These are phyloP conservation scores for Anneissia japonica DNA, from an alignment of 35 echinoderm and acorn worm species.

Conservation along the genomic window DNA sequence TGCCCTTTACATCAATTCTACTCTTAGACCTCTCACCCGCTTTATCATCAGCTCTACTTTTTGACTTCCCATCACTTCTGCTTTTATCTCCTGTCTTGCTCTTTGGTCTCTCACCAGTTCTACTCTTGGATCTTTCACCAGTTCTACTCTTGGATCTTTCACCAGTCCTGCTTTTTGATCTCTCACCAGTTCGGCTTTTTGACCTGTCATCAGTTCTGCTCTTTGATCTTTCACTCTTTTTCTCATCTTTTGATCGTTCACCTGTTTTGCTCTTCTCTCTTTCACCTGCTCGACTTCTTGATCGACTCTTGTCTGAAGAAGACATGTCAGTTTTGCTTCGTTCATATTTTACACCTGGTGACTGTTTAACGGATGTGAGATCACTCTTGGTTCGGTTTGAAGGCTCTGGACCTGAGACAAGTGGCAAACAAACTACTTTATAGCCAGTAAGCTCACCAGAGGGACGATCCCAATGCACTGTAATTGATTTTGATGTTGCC, in stretches of 20 bases:
- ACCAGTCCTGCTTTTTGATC: not conserved
- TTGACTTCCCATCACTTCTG: not conserved
- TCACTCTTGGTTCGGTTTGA: not conserved
- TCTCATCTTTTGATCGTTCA: not conserved
- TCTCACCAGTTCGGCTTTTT: not conserved
- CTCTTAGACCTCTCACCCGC: conserved; percentile 13
- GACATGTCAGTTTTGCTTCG: not conserved
- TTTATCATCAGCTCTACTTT: not conserved
- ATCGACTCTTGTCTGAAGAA: not conserved
- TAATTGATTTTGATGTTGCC: conserved; percentile 4
- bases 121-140: conserved; percentile 9
- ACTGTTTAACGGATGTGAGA: not conserved
- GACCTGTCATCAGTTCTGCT: not conserved
- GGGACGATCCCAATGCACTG: conserved; percentile 10
- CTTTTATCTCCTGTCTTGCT: not conserved
- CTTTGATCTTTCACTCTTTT: not conserved
- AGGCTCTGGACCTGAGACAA: not conserved
- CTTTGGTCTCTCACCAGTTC: not conserved
- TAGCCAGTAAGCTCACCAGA: conserved; percentile 24
- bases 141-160: conserved; percentile 15
- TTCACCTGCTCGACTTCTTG: not conserved
- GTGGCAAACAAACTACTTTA: not conserved
- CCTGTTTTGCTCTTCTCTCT: not conserved
- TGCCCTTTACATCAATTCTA: not conserved
- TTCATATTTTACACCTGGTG: not conserved